Conservation (phyloP, 1,140 invertebrate genomes). For the Zaprionus lachaisei region DNA sequence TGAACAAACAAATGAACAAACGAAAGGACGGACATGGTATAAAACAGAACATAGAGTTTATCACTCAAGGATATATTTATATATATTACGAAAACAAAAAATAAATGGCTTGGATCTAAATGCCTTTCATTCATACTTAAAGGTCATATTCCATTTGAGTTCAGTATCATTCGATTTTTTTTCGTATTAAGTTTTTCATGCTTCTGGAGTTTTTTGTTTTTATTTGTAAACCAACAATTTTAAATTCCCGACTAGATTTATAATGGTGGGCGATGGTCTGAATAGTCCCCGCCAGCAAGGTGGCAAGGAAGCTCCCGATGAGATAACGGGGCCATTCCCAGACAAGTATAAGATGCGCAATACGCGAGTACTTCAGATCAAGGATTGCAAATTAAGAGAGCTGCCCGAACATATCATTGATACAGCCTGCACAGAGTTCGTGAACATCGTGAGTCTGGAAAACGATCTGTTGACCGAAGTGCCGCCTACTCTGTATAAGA, state of each 20-base stretch:
- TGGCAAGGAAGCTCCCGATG: neutral
- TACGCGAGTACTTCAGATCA: slow-evolving; percentile 30
- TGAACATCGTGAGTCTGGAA: slow-evolving; percentile 48
- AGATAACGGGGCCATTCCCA: slow-evolving; percentile 17
- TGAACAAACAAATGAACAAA: too few relatives aligned
- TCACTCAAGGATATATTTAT: too few relatives aligned
- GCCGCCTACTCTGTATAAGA: slow-evolving; percentile 30
- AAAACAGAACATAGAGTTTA: too few relatives aligned
- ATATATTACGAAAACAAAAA: neutral
- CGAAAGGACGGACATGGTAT: too few relatives aligned
- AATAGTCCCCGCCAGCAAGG: slow-evolving; percentile 62
- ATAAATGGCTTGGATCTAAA: neutral
- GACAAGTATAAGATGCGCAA: slow-evolving; percentile 65
- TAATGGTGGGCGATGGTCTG: slow-evolving; percentile 59
- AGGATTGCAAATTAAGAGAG: slow-evolving; percentile 7
- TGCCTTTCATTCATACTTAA: neutral
- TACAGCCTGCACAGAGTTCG: slow-evolving; percentile 43
- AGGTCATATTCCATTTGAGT: neutral
- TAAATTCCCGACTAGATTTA: neutral
- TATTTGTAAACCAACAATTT: neutral
- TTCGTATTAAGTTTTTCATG: neutral
- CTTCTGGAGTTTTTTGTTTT: slow-evolving; percentile 17
- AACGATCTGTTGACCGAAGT: slow-evolving; percentile 45
- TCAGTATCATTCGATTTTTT: slow-evolving; percentile 21
- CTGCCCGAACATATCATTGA: slow-evolving; percentile 51